phyloP scores from a whole-genome alignment of 2,113 vertebrate genomes.

The Prionailurus viverrinus region DNA sequence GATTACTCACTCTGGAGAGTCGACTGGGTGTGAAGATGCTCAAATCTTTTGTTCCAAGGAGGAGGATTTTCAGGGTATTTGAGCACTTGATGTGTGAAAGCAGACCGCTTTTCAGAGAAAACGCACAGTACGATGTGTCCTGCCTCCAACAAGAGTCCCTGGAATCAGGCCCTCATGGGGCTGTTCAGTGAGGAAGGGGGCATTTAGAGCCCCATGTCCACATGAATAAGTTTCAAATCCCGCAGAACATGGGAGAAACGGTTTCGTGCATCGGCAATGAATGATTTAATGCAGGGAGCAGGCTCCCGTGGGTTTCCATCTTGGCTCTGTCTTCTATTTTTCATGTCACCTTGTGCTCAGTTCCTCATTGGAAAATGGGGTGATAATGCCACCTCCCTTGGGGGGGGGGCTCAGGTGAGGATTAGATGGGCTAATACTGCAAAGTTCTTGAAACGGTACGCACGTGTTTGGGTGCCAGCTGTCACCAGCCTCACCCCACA shows the following conservation, averaged over 20 bases:
- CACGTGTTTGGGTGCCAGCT: fast-evolving
- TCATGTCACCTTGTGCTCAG: background rate
- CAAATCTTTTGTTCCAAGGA: background rate
- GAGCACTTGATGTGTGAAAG: fast-evolving
- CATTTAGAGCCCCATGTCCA: too few relatives aligned
- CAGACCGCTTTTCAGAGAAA: background rate
- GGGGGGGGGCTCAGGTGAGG: background rate
- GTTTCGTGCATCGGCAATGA: fast-evolving
- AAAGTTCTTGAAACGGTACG: background rate
- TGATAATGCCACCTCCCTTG: fast-evolving
- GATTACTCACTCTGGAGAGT: background rate
- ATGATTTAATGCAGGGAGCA: fast-evolving
- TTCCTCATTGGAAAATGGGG: background rate
- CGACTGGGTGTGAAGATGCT: background rate
- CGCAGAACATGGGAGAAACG: background rate
- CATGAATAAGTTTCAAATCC: background rate
- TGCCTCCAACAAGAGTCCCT: background rate
- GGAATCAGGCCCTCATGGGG: background rate
- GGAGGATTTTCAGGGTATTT: background rate
- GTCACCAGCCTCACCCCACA: fast-evolving
- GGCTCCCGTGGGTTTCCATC: fast-evolving
- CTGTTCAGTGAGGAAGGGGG: background rate
- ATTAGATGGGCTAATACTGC: background rate
- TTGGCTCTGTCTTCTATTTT: background rate
- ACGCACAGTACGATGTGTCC: fast-evolving